phyloP scores from a whole-genome alignment of 2,113 vertebrate genomes.

The Pseudorectes ferrugineus region DNA sequence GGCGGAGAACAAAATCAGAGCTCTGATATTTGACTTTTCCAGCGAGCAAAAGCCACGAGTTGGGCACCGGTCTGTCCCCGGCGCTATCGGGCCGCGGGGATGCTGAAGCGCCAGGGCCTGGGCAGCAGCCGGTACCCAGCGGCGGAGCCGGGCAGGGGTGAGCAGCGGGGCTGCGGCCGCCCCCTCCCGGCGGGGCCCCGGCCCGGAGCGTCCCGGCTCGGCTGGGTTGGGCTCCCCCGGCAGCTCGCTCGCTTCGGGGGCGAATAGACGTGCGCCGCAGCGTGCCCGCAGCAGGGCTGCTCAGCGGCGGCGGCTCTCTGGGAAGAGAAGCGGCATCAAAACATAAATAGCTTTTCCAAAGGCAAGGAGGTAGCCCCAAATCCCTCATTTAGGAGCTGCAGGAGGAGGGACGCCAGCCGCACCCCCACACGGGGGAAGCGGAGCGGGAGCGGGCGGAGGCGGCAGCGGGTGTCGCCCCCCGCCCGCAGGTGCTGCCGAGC shows the following conservation, averaged over 20 bases:
- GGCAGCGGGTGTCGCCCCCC: background rate
- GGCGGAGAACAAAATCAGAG: background rate
- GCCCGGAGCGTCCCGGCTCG: background rate
- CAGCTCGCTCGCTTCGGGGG: background rate
- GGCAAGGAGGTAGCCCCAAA: background rate
- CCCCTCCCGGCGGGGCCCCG: background rate
- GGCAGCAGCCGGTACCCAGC: too few species aligned
- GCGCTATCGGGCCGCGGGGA: background rate
- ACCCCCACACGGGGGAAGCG: background rate
- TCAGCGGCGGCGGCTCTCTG: background rate
- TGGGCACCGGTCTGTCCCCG: background rate
- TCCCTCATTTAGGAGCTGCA: background rate
- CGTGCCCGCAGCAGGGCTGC: background rate
- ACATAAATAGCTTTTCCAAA: background rate
- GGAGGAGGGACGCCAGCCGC: background rate
- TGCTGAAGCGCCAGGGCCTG: background rate
- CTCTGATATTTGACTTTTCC: background rate
- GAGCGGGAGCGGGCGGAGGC: background rate
- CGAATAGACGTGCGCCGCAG: background rate
- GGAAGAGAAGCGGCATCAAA: background rate
- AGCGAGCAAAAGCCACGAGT: background rate
- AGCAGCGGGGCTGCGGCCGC: background rate
- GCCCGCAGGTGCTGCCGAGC: background rate
- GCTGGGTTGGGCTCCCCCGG: background rate
- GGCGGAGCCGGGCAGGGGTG: background rate